Conservation (phyloP, 2,797 vertebrate genomes). For the Cossypha polioptera region DNA sequence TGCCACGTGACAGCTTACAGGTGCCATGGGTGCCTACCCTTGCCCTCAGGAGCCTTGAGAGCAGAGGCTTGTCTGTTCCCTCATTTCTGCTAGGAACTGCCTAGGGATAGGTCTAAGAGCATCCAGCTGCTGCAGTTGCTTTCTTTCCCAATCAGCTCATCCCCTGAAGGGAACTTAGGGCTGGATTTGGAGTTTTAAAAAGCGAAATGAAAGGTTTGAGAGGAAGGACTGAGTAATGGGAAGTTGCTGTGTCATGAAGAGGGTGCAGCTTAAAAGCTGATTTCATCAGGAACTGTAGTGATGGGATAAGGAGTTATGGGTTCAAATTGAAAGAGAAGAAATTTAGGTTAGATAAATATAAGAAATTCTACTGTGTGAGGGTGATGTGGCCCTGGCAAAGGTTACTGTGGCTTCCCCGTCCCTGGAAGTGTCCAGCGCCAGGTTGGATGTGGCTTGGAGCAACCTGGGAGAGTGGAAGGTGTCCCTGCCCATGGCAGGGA, state of each 20-base stretch:
- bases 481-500: not conserved
- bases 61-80: not conserved
- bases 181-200: not conserved
- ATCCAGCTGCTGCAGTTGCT: not conserved
- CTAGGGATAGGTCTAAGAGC: not conserved
- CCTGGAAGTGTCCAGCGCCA: not conserved
- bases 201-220: not conserved
- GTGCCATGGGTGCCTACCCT: not conserved
- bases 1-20: not conserved
- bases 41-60: not conserved
- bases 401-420: not conserved
- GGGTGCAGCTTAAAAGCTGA: not conserved
- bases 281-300: not conserved
- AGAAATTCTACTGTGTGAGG: not conserved
- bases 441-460: not conserved
- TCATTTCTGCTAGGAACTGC: not conserved
- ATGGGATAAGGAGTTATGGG: not conserved
- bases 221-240: not conserved
- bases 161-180: not conserved
- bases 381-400: not conserved
- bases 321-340: not conserved
- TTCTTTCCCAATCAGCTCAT: not conserved
- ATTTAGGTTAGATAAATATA: not conserved
- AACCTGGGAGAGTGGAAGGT: not conserved
- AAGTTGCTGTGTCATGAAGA: not conserved